phyloP scores from a whole-genome alignment of 2,888 invertebrate species.

The Gibbula magus region DNA sequence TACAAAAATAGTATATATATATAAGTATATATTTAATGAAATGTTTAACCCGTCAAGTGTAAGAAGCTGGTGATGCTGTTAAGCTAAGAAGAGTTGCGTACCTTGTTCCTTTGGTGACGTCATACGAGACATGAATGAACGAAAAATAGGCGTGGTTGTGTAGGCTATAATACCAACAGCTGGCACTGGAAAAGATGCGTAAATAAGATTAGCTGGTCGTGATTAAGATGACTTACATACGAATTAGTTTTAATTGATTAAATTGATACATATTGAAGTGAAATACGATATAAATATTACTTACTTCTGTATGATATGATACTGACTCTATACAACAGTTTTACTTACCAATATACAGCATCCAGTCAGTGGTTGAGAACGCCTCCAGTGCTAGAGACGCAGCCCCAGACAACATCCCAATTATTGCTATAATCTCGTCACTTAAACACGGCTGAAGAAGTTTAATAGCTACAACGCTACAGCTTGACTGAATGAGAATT shows the following conservation, averaged over 20 bases:
- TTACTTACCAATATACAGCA: constrained; percentile 45
- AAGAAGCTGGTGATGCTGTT: no score
- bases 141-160: constrained; percentile 40
- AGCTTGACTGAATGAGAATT: constrained; percentile 34
- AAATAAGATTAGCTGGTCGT: no score
- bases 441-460: constrained; percentile 39
- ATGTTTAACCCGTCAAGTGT: no score
- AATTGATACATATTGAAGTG: no score
- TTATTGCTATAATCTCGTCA: constrained; percentile 44
- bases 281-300: no score
- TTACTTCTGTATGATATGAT: no score
- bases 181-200: constrained; percentile 36
- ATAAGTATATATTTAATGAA: no score
- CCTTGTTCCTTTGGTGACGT: constrained; percentile 49
- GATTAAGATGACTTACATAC: no score
- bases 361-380: constrained; percentile 33
- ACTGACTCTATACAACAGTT: background rate
- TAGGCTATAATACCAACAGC: constrained; percentile 38
- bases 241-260: no score
- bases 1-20: no score
- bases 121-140: constrained; percentile 48
- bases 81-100: background rate
- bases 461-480: constrained; percentile 39
- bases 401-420: constrained; percentile 36
- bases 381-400: constrained; percentile 39